phyloP scores from a whole-genome alignment of 2,888 invertebrate species.

The Azorinus chamasolen region DNA sequence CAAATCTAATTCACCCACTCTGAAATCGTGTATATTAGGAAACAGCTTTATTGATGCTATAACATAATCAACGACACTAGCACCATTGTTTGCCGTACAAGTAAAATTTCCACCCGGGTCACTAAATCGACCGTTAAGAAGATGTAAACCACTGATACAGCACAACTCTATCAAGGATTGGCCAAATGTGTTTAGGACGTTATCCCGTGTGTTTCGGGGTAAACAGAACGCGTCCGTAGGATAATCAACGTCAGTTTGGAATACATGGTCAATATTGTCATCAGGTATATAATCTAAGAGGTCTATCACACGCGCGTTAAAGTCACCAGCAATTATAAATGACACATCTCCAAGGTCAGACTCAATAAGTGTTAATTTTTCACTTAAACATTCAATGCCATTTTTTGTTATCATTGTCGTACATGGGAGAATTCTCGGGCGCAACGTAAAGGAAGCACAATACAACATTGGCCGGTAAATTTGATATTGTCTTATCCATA shows the following conservation, averaged over 20 bases:
- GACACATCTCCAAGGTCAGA: conserved; percentile 14
- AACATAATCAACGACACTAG: conserved; percentile 43
- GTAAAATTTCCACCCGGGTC: conserved; percentile 29
- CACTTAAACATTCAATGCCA: conserved; percentile 23
- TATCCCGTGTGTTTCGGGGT: conserved; percentile 21
- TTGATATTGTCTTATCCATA: neutral
- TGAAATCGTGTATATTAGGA: too few species aligned
- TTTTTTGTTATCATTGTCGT: conserved; percentile 26
- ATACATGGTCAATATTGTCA: conserved; percentile 28
- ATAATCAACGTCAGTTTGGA: conserved; percentile 12
- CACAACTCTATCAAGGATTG: conserved; percentile 28
- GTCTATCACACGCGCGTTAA: conserved; percentile 39
- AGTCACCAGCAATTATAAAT: conserved; percentile 35
- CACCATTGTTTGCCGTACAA: conserved; percentile 26
- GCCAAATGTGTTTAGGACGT: conserved; percentile 30
- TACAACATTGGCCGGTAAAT: conserved; percentile 7
- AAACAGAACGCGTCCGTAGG: conserved; percentile 21
- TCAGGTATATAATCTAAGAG: conserved; percentile 24
- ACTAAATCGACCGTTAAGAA: conserved; percentile 30
- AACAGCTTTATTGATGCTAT: too few species aligned
- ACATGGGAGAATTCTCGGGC: conserved; percentile 29
- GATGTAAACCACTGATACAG: too few species aligned
- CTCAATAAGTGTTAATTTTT: conserved; percentile 22
- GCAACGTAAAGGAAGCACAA: conserved; percentile 28
- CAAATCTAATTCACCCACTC: too few species aligned